Evolutionary conservation across 1,140 invertebrate genomes (phyloP).

Genomic region (Pantala flavescens): DNA sequence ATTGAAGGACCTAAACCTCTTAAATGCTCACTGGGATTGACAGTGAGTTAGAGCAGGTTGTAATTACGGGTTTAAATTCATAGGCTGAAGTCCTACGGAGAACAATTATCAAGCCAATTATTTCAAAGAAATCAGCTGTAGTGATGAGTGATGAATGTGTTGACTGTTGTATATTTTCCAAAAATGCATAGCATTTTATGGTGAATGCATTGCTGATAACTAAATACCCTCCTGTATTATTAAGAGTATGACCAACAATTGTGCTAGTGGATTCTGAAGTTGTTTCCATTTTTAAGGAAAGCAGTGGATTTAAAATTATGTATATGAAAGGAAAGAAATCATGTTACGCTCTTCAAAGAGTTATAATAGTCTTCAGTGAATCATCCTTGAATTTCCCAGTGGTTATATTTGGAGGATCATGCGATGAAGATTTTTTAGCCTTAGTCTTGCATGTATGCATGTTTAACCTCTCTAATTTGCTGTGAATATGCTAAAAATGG

Average conservation of each 20-base stretch:
- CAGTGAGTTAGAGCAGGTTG: neutral
- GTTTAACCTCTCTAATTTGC: conserved; percentile 6
- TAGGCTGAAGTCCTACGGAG: neutral
- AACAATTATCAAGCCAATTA: conserved; percentile 3
- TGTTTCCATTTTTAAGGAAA: too few species aligned
- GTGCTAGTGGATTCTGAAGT: neutral
- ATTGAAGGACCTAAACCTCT: conserved; percentile 5
- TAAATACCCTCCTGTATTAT: neutral
- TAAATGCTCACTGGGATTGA: neutral
- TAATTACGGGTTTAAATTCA: conserved; percentile 10
- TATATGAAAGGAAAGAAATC: too few species aligned
- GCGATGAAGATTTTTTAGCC: neutral
- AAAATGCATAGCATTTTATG: conserved; percentile 3
- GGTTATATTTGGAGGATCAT: neutral
- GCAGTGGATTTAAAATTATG: too few species aligned
- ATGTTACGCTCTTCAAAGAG: neutral
- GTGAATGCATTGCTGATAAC: neutral
- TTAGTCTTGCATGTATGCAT: neutral
- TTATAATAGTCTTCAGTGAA: neutral
- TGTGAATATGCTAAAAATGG: conserved; percentile 7
- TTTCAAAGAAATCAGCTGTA: conserved; percentile 1
- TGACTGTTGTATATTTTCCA: neutral
- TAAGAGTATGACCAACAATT: neutral
- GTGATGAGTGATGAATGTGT: conserved; percentile 5
- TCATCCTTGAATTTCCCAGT: neutral